These are phyloP conservation scores for Cistogaster globosa DNA, from an alignment of 2,888 invertebrate species.

Conservation along the genomic window DNA sequence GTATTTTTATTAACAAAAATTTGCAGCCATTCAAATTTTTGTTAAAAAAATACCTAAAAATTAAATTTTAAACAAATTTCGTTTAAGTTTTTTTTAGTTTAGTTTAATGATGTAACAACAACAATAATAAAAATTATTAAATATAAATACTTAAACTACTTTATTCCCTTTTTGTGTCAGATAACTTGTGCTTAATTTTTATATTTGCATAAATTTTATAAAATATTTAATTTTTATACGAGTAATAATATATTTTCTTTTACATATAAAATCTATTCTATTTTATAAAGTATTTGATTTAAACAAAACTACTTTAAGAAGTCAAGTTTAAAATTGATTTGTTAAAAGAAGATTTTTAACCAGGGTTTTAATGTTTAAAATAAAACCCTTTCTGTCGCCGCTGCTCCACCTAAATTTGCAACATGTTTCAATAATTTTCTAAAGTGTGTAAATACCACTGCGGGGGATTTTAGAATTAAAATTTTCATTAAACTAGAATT, in stretches of 20 bases:
- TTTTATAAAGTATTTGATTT: conserved; percentile 18
- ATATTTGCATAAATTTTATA: conserved; percentile 54
- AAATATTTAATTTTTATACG: conserved; percentile 45
- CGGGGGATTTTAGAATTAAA: too few relatives aligned
- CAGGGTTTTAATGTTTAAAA: conserved; percentile 25
- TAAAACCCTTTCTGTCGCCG: conserved; percentile 42
- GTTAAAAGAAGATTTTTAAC: conserved; percentile 74
- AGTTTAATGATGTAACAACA: conserved; percentile 25
- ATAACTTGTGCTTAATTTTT: conserved; percentile 73
- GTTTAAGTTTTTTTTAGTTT: conserved; percentile 8
- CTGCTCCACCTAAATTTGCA: conserved; percentile 72
- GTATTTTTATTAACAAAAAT: conserved; percentile 72
- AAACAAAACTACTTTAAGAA: conserved; percentile 29
- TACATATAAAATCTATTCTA: background rate
- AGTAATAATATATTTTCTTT: conserved; percentile 43
- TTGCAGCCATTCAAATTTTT: conserved; percentile 83
- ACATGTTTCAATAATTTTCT: conserved; percentile 75
- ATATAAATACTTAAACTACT: conserved; percentile 62
- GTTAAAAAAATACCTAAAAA: conserved; percentile 71
- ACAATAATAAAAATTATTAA: conserved; percentile 24
- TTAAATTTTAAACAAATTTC: conserved; percentile 38
- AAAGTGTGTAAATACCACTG: background rate
- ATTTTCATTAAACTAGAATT: too few relatives aligned
- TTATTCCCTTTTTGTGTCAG: conserved; percentile 80
- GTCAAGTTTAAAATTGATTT: conserved; percentile 76